phyloP scores from a whole-genome alignment of 1,140 invertebrate species.

The Leptonema lineaticorne region DNA sequence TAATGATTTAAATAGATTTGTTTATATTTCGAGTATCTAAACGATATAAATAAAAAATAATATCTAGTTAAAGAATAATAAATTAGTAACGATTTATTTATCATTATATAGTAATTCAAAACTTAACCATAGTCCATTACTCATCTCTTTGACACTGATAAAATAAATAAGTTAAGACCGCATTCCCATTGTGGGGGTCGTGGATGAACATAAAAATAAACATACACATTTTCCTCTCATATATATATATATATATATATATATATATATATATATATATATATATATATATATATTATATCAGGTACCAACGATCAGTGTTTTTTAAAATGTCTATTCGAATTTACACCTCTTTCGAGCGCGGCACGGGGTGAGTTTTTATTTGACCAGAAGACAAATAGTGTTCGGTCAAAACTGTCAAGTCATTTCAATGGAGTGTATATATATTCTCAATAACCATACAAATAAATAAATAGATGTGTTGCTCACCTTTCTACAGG shows the following conservation, averaged over 20 bases:
- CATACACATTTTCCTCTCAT: no score
- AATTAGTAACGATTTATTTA: no score
- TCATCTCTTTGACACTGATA: not conserved
- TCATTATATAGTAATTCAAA: no score
- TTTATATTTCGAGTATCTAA: no score
- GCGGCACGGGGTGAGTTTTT: not conserved
- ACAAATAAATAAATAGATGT: not conserved
- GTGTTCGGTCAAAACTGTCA: not conserved
- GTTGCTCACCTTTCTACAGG: not conserved
- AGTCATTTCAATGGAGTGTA: conserved; percentile 9
- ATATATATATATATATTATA: not conserved
- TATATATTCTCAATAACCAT: not conserved
- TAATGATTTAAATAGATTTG: no score
- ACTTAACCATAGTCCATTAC: not conserved
- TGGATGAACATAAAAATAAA: not conserved
- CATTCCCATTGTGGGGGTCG: not conserved
- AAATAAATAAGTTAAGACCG: not conserved
- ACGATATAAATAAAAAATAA: no score
- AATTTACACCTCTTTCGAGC: not conserved
- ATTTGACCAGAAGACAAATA: not conserved
- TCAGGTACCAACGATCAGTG: not conserved
- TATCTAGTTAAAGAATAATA: no score
- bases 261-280: no score
- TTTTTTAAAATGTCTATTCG: not conserved
- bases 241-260: no score